Evolutionary conservation across 2,888 invertebrate genomes (phyloP), one percentile per base, ranked within the genome.

Genomic region (Ennomos fuscantarius): DNA sequence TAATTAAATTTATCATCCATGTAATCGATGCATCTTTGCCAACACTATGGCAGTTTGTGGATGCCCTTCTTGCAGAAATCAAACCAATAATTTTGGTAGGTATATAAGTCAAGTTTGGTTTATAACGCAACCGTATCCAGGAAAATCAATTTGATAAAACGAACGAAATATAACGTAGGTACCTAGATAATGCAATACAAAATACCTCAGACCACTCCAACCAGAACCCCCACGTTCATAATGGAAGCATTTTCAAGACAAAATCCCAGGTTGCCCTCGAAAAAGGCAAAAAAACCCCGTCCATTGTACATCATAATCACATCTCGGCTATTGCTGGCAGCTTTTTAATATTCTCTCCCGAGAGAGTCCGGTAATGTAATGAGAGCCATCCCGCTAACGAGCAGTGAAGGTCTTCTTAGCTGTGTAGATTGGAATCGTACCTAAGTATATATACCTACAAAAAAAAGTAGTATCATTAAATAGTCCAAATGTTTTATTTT

Each of bases 231-330:
- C 36, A 24, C 42, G 52, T 52, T 57, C 57, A 57, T 57, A 49
- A 58, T 44, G 44, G 51, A 48, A 53, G 48, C 46, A 54, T 57
- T 58, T 53, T 48, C 24, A 53, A 58, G 53, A 58, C 58, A 58
- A 58, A 58, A 58, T 58, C 53, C 44, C 43, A 33, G 39, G 46
- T 46, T 39, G n/a, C 46, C 41, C 46, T 52, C 51, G 40, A 47
- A 60, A 54, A 55, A 50, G 41, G 49, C 24, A 65, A 67, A 56
- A 65, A 61, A 50, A 46, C 50, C 12, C n/a, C 36, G 49, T 11
- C 55, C 62, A 60, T 50, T 59, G 55, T 57, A 63, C 55, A 62
- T 43, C 61, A 56, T 63, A 62, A 67, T 63, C 60, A 52, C 62
- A 65, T 67, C 53, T 59, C 45, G 15, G 62, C 62, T 63, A 65